Conservation (phyloP, 1,140 invertebrate species). For the Mya arenaria region DNA sequence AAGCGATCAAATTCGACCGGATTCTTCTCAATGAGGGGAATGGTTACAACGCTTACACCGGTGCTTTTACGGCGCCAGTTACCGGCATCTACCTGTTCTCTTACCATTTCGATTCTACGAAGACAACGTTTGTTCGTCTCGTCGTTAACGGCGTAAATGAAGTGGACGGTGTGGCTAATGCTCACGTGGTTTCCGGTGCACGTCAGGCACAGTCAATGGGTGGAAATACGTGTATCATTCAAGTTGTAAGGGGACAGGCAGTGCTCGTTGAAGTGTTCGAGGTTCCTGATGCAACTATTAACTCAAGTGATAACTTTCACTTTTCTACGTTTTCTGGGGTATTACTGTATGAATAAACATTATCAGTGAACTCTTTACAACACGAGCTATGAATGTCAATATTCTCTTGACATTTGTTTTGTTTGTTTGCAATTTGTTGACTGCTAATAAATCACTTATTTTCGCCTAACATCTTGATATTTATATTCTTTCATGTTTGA, state of each 20-base stretch:
- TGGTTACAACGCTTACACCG: background rate
- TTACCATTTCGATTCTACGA: background rate
- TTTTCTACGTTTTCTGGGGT: conserved; percentile 29
- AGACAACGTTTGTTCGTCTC: background rate
- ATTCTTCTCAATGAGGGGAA: conserved; percentile 15
- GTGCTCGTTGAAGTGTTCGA: conserved; percentile 9
- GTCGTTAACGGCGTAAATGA: conserved; percentile 12
- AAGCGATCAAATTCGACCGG: background rate
- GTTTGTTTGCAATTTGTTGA: no score
- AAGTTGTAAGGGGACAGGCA: background rate
- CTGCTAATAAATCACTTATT: no score
- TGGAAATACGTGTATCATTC: conserved; percentile 10
- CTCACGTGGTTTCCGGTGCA: background rate
- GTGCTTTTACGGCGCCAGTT: conserved; percentile 11
- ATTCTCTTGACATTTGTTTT: no score
- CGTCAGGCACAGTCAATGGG: conserved; percentile 17
- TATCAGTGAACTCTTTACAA: no score
- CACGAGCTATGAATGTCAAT: no score
- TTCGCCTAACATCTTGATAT: no score
- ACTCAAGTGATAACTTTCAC: background rate
- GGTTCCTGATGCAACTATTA: background rate
- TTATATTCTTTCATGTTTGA: no score
- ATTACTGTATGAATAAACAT: conserved; percentile 11
- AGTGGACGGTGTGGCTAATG: conserved; percentile 3
- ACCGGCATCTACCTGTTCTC: conserved; percentile 15